These are phyloP conservation scores for Acronicta alni DNA, from an alignment of 2,888 invertebrate species.

Conservation along the genomic window DNA sequence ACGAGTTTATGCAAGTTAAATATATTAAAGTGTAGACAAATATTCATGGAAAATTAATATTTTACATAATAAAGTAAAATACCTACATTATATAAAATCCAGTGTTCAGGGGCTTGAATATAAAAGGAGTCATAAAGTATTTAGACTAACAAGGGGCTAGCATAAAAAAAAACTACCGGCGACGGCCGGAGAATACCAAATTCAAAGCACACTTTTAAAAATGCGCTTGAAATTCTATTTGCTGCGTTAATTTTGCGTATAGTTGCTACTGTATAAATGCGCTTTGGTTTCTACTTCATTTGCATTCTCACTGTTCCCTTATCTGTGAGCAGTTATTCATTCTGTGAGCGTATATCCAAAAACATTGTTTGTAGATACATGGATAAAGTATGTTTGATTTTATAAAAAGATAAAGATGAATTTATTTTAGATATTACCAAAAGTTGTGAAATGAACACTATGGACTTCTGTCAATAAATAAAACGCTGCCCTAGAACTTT, in stretches of 20 bases:
- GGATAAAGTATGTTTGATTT: slow-evolving; percentile 10
- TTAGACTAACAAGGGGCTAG: slow-evolving; percentile 19
- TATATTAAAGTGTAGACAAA: too few species aligned
- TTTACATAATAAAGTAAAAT: too few species aligned
- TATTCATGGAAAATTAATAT: too few species aligned
- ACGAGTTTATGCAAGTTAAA: too few species aligned
- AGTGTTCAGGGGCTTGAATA: background rate
- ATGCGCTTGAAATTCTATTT: slow-evolving; percentile 28
- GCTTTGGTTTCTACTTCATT: slow-evolving; percentile 38
- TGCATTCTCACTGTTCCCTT: slow-evolving; percentile 43
- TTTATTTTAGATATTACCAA: too few species aligned
- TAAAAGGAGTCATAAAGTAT: background rate
- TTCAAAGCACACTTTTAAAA: slow-evolving; percentile 28
- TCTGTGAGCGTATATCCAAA: slow-evolving; percentile 21
- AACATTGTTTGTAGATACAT: slow-evolving; percentile 6
- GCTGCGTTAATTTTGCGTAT: slow-evolving; percentile 39
- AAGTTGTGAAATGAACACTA: too few species aligned
- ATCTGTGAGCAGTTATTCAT: slow-evolving; percentile 28
- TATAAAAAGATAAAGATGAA: too few species aligned
- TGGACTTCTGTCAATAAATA: too few species aligned
- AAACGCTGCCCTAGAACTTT: too few species aligned
- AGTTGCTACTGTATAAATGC: slow-evolving; percentile 35
- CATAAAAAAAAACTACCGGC: slow-evolving; percentile 12
- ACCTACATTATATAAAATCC: too few species aligned
- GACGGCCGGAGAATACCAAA: slow-evolving; percentile 5